These are phyloP conservation scores for Zelleria hepariella DNA, from an alignment of 2,888 invertebrate species.

Conservation along the genomic window DNA sequence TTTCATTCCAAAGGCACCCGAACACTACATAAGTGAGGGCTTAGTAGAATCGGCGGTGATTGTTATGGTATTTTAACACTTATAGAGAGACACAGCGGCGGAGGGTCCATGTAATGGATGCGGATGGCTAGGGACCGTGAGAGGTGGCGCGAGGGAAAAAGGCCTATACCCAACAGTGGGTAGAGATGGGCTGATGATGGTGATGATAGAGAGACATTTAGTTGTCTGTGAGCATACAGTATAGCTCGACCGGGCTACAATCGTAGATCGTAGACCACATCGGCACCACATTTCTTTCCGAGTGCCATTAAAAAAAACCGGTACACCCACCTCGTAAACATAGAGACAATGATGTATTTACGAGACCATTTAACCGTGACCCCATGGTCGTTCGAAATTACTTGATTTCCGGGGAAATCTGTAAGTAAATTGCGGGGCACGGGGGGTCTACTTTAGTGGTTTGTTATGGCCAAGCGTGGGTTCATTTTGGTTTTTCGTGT, in stretches of 20 bases:
- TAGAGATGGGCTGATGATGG: too few species aligned
- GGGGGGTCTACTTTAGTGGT: neutral
- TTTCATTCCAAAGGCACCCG: too few species aligned
- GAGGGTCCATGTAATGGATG: too few species aligned
- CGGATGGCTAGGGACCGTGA: too few species aligned
- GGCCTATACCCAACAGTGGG: too few species aligned
- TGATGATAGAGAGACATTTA: too few species aligned
- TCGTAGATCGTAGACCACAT: neutral
- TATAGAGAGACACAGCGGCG: too few species aligned
- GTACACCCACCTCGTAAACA: slow-evolving; percentile 48
- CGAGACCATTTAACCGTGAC: slow-evolving; percentile 31
- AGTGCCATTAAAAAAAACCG: slow-evolving; percentile 33
- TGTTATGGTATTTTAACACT: too few species aligned
- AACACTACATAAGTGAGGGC: too few species aligned
- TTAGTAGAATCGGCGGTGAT: too few species aligned
- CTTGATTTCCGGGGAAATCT: neutral
- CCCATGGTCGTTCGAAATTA: slow-evolving; percentile 16
- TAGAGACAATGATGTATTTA: slow-evolving; percentile 45
- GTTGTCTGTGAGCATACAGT: neutral
- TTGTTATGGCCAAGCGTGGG: neutral
- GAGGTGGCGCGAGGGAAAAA: too few species aligned
- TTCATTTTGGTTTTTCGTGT: neutral
- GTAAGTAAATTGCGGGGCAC: neutral
- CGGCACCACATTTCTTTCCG: slow-evolving; percentile 9
- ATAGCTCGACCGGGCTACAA: neutral